phyloP scores from a whole-genome alignment of 2,888 invertebrate species.

The Eristalinus sepulchralis region DNA sequence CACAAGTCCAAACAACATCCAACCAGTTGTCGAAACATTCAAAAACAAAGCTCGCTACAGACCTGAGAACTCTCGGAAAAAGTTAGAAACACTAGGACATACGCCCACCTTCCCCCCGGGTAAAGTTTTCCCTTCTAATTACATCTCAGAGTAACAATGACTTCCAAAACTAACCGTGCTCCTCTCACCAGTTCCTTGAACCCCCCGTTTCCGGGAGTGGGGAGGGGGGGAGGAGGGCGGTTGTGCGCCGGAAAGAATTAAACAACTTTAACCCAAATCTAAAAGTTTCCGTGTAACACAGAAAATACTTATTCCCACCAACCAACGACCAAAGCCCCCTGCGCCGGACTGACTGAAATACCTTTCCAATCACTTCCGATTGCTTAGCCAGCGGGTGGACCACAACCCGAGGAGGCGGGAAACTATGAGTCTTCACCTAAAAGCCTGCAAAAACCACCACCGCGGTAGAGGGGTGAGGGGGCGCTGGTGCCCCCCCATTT shows the following conservation, averaged over 20 bases:
- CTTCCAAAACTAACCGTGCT: conserved; percentile 25
- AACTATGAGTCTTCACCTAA: conserved; percentile 52
- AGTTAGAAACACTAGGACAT: neutral
- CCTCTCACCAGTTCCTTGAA: conserved; percentile 15
- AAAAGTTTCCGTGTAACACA: conserved; percentile 60
- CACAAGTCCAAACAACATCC: neutral
- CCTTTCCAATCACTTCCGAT: conserved; percentile 66
- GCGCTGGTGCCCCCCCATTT: conserved; percentile 5
- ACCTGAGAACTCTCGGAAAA: neutral
- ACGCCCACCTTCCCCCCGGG: neutral
- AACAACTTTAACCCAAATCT: conserved; percentile 68
- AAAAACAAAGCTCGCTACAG: neutral
- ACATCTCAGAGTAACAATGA: conserved; percentile 33
- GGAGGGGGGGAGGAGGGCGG: neutral
- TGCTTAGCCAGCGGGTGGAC: neutral
- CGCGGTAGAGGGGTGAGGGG: neutral
- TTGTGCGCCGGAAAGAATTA: conserved; percentile 2
- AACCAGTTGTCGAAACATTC: neutral
- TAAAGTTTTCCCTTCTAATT: conserved; percentile 34
- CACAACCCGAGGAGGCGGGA: neutral
- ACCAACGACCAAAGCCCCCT: neutral
- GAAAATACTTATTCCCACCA: conserved; percentile 10
- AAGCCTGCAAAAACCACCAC: conserved; percentile 46
- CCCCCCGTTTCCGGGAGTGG: neutral
- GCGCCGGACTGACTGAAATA: conserved; percentile 37